Percentiles rank a stretch among this genome's conserved stretches.
These are phyloP conservation scores for Bradypodion pumilum DNA, from an alignment of 2,797 vertebrate genomes.

Conservation along the genomic window DNA sequence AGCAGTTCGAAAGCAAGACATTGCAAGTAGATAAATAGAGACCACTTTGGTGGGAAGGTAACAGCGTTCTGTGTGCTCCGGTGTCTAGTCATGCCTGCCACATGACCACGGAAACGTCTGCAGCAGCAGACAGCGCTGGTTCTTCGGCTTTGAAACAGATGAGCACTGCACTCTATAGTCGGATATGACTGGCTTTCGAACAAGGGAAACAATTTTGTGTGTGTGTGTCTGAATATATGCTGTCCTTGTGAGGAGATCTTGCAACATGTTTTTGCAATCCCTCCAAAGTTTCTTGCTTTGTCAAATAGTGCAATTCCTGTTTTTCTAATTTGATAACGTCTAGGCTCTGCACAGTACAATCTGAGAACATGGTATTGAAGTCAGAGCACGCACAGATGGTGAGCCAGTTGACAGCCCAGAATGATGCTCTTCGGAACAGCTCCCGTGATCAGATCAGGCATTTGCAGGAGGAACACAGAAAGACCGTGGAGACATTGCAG, in stretches of 20 bases:
- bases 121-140: too few relatives aligned
- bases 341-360: constrained; percentile 88
- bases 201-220: too few relatives aligned
- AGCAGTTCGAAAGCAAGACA: too few relatives aligned
- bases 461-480: constrained; percentile 90
- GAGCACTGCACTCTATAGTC: too few relatives aligned
- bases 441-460: constrained; percentile 91
- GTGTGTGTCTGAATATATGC: neutral
- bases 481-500: constrained; percentile 90
- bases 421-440: constrained; percentile 81
- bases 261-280: neutral
- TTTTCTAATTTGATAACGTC: constrained; percentile 14
- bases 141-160: too few relatives aligned
- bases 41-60: too few relatives aligned
- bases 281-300: neutral
- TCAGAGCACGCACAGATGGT: constrained; percentile 85
- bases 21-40: too few relatives aligned
- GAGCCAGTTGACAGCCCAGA: constrained; percentile 84
- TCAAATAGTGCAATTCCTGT: neutral
- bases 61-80: too few relatives aligned
- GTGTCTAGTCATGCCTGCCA: too few relatives aligned
- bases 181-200: too few relatives aligned
- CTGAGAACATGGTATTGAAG: constrained; percentile 86
- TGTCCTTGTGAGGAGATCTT: neutral
- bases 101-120: too few relatives aligned